Conservation (phyloP, 2,113 vertebrate genomes). For the Geothlypis trichas region DNA sequence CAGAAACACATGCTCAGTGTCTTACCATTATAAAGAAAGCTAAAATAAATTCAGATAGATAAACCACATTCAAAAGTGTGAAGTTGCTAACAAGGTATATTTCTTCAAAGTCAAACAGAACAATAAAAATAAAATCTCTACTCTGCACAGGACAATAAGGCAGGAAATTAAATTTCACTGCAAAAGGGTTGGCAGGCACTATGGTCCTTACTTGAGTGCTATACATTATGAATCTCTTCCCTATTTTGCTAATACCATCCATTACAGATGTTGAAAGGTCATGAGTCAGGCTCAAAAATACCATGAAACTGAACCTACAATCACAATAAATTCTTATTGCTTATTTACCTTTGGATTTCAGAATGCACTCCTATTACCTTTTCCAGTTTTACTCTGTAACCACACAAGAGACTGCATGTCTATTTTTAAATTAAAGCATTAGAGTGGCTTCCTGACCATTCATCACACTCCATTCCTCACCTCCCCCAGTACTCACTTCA, state of each 20-base stretch:
- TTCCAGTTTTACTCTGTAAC: constrained; percentile 3
- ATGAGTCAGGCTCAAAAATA: not conserved
- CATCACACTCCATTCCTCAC: not conserved
- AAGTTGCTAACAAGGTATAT: not conserved
- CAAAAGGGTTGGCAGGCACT: not conserved
- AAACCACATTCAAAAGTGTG: not conserved
- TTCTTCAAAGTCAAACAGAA: not conserved
- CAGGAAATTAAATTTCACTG: not conserved
- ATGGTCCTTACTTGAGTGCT: not conserved
- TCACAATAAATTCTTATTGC: not conserved
- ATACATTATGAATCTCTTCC: not conserved
- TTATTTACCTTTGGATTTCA: constrained; percentile 19
- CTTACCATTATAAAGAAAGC: not conserved
- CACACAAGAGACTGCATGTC: not conserved
- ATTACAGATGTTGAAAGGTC: not conserved
- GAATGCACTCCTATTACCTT: constrained; percentile 1
- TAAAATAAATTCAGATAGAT: not conserved
- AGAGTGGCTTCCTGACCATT: constrained; percentile 29
- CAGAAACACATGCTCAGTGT: not conserved
- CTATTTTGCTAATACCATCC: not conserved
- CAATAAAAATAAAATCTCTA: not conserved
- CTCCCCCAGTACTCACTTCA: not conserved
- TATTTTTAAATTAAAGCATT: constrained; percentile 31
- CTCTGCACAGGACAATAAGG: not conserved
- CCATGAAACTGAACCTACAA: not conserved